Base-by-base conservation (phyloP, 2,113 vertebrate species). In the Podarcis muralis region DNA sequence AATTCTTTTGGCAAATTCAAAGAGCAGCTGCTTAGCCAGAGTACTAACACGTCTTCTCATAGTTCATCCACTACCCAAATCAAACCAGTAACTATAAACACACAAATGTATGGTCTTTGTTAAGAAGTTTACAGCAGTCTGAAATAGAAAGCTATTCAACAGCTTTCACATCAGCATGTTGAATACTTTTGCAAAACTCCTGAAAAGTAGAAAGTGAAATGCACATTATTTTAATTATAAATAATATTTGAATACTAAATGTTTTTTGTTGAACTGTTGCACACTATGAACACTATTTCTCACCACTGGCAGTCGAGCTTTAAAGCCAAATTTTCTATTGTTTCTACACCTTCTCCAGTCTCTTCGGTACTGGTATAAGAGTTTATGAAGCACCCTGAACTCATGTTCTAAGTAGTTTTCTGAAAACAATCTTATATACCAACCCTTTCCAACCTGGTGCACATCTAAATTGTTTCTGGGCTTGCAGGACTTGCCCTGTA, bases 91-190 rank as follows among this genome's bases (percentile, higher is more conserved):
- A 43, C 40, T 71, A 89, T 11, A 53, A 53, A 53, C 48, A 80
- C 66, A 86, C 88, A 84, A 40, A 88, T 85, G 81, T 43, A 83
- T 62, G 88, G 18, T 32, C 6, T 87, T 76, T 87, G 83, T 83
- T 87, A 94, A 6, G n/a, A 48, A 65, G 91, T 92, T 88, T 81
- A 59, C 88, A 93, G 35, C 48, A 93, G 1, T 27, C 22, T 87
- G 30, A 90, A 93, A 83, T 57, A 72, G 74, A 27, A 66, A 78
- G 27, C 16, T 65, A 43, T 66, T 86, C n/a, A 66, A 22, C 13
- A n/a, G 16, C 27, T 43, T 89, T 81, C 66, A 85, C 65, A 59
- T 79, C 90, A 87, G 89, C 68, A 84, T 32, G 37, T 6, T 27
- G 20, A 2, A 37, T 78, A 30, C 25, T 48, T 78, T 48, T 78